Conservation (phyloP, 2,888 invertebrate species). For the Eumerus sabulonum region DNA sequence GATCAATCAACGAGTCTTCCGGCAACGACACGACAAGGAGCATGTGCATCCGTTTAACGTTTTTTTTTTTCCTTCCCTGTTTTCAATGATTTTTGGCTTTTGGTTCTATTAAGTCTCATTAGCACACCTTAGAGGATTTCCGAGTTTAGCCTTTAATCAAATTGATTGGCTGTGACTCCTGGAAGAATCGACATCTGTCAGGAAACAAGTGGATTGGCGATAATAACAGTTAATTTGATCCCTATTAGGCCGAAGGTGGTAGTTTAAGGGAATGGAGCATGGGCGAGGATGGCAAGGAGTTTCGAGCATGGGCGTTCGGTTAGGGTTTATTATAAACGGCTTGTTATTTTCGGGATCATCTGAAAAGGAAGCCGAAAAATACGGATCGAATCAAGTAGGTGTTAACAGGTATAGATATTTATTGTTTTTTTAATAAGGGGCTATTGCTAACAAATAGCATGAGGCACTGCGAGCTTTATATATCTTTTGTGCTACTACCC, state of each 20-base stretch:
- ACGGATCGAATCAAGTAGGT: too few relatives aligned
- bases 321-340: not conserved
- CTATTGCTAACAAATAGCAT: too few relatives aligned
- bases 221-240: conserved; percentile 36
- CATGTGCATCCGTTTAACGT: conserved; percentile 28
- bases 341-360: not conserved
- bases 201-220: conserved; percentile 48
- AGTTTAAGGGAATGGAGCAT: conserved; percentile 10
- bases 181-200: conserved; percentile 45
- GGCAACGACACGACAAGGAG: too few relatives aligned
- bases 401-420: too few relatives aligned
- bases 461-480: too few relatives aligned
- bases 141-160: conserved; percentile 18
- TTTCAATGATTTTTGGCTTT: conserved; percentile 36
- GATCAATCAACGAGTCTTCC: conserved; percentile 52
- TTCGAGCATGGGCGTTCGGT: too few relatives aligned
- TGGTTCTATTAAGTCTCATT: conserved; percentile 51
- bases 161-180: conserved; percentile 13
- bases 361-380: too few relatives aligned
- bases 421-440: too few relatives aligned
- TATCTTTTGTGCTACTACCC: too few relatives aligned
- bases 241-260: conserved; percentile 10
- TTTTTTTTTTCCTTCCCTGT: conserved; percentile 19
- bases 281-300: too few relatives aligned
- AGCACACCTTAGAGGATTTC: conserved; percentile 44